Base-by-base conservation (phyloP, 1,140 invertebrate species). In the Conopomorpha cramerella region DNA sequence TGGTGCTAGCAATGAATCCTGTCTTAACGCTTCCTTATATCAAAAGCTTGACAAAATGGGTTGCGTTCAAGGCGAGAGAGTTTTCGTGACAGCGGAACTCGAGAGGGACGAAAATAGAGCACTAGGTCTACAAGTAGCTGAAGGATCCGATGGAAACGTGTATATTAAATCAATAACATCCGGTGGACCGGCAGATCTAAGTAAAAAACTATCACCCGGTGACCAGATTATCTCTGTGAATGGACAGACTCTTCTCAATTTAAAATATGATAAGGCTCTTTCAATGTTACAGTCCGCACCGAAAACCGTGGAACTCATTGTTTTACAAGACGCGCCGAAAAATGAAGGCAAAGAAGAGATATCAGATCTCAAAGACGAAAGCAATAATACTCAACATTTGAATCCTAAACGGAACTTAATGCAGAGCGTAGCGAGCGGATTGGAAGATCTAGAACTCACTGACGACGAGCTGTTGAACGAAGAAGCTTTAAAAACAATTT, bases 191-290 rank as follows among this genome's bases (percentile, higher is more conserved):
- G 89, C 89, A 26, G 81, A 86, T 67, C 72, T 80, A 47, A 80
- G 83, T 44, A 85, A 86, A 8, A 84, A 84, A 51, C 82, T 92
- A 8, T 76, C 83, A 40, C 82, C 83, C 56, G 89, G 89, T 33
- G 90, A 92, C 64, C 84, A 89, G 64, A 86, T 93, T 12, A 82
- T 92, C 40, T 89, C 89, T 32, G 90, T 92, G 17, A 88, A 92
- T 58, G 88, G 86, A 1, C 80, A 85, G 42, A 88, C 82, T 53
- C 70, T 92, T 26, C 61, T 92, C 8, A 90, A 88, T 55, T 57
- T 90, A 23, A 82, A 86, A 45, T 91, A 92, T 55, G 81, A 84
- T 29, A 84, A 86, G 35, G 88, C 89, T 27, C 72, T 92, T 37
- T 76, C 82, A 23, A 78, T 91, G 60, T 78, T 93, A 23, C 85